phyloP scores from a whole-genome alignment of 53 echinoderm and acorn worm species.

The Crossaster papposus region DNA sequence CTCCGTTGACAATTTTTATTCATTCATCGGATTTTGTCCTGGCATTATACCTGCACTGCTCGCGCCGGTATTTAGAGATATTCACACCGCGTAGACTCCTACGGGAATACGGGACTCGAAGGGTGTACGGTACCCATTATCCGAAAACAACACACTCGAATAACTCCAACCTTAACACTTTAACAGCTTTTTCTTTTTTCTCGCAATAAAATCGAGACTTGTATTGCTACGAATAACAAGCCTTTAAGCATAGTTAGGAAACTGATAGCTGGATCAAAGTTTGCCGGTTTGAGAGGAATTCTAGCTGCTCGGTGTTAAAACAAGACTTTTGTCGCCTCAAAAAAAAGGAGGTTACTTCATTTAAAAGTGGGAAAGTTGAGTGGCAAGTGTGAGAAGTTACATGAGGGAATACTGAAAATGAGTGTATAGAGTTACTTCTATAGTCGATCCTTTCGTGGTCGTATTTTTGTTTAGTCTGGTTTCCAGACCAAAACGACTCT shows the following conservation, averaged over 20 bases:
- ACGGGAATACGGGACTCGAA: slow-evolving; percentile 12
- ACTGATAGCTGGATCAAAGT: slow-evolving; percentile 40
- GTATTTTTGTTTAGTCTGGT: background rate
- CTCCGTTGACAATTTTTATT: background rate
- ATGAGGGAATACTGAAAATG: background rate
- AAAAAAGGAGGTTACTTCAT: slow-evolving; percentile 16
- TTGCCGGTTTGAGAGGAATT: background rate
- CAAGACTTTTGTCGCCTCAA: slow-evolving; percentile 8
- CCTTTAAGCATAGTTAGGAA: slow-evolving; percentile 20
- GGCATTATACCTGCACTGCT: slow-evolving; percentile 28
- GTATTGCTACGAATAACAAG: background rate
- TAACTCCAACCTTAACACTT: background rate
- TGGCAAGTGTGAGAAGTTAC: background rate
- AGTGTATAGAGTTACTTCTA: background rate
- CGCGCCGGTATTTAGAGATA: slow-evolving; percentile 36
- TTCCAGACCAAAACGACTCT: too few relatives aligned
- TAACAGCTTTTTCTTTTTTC: background rate
- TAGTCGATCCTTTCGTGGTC: background rate
- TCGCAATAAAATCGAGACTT: slow-evolving; percentile 2
- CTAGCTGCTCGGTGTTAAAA: background rate
- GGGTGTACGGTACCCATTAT: background rate
- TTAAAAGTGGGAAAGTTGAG: background rate
- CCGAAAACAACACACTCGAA: slow-evolving; percentile 14
- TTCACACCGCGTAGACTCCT: slow-evolving; percentile 47
- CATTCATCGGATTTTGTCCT: background rate